Base-by-base conservation (phyloP, 2,797 vertebrate genomes). In the Anguilla megastoma region DNA sequence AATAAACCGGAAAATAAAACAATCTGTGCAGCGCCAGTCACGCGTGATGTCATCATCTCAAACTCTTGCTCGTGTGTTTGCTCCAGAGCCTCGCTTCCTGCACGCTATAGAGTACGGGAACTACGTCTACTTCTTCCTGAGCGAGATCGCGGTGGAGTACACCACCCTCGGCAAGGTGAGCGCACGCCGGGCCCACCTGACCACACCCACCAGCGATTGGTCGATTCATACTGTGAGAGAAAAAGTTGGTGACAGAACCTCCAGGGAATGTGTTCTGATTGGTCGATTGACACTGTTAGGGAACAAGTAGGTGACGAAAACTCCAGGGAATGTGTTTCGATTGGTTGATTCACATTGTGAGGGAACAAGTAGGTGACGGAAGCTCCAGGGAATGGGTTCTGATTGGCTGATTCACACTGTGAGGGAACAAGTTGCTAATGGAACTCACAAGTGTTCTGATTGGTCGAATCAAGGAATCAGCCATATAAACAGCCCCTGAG, bases 71-170 rank as follows among this genome's bases (percentile, higher is more conserved):
- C 27, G 6, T 71, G 45, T 88, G 8, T 69, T 87, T 87, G 91
- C 94, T 95, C 48, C 96, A 99, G 98, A 99, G 87, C 98, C 98
- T n/a, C 97, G 97, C 90, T 99, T 99, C 90, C 97, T 98, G 86
- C 98, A 98, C 30, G 98, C 98, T 88, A 97, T 98, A 8, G 98
- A 99, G 91, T 99, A 99, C 0, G 98, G 98, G n/a, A 98, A 97
- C 95, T 98, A 97, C 2, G 97, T 99, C 85, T 99, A 99, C 95
- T 98, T 99, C 94, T 99, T 99, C 97, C 97, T 99, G 88, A 96
- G 97, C 91, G 98, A 99, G 95, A 98, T 99, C 33, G 97, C 98
- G 0, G 97, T 98, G 71, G 98, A 99, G 90, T 97, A 98, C 93
- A 98, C 97, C 14, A 95, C 97, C 36, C 94, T 98, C 90, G 98